phyloP scores from a whole-genome alignment of 2,797 vertebrate species.

The Rhabdophis nuchalis region DNA sequence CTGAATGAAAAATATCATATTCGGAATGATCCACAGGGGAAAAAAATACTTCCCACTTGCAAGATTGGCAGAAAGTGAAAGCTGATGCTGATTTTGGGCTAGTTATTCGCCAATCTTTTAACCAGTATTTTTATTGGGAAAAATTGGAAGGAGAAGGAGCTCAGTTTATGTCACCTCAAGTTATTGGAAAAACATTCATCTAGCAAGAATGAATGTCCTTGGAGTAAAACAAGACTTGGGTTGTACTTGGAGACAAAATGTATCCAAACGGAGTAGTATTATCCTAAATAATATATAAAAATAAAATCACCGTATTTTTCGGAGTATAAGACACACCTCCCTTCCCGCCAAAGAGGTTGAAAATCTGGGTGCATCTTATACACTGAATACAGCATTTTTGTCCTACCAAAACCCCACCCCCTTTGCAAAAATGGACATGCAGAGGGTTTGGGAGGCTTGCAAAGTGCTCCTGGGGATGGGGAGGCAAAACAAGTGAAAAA shows the following conservation, averaged over 20 bases:
- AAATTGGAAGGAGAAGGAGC: not conserved
- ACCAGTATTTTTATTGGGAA: not conserved
- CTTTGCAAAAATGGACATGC: too few relatives aligned
- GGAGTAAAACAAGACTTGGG: too few relatives aligned
- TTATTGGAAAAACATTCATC: not conserved
- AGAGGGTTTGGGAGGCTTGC: too few relatives aligned
- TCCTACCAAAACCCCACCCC: too few relatives aligned
- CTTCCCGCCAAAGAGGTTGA: too few relatives aligned
- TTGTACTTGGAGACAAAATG: too few relatives aligned
- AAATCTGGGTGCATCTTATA: too few relatives aligned
- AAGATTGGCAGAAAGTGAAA: not conserved
- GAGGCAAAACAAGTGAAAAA: too few relatives aligned
- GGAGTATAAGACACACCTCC: too few relatives aligned
- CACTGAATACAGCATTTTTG: too few relatives aligned
- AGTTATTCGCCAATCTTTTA: not conserved
- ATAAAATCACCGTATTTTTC: not conserved
- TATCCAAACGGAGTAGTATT: not conserved
- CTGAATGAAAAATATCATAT: not conserved
- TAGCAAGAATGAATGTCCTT: not conserved
- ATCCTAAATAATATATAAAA: too few relatives aligned
- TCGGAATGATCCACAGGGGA: not conserved
- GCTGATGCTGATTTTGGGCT: not conserved
- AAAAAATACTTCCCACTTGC: not conserved
- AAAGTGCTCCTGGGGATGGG: too few relatives aligned
- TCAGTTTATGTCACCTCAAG: not conserved